Conservation (phyloP, 2,113 vertebrate genomes). For the Rhinoderma darwinii region DNA sequence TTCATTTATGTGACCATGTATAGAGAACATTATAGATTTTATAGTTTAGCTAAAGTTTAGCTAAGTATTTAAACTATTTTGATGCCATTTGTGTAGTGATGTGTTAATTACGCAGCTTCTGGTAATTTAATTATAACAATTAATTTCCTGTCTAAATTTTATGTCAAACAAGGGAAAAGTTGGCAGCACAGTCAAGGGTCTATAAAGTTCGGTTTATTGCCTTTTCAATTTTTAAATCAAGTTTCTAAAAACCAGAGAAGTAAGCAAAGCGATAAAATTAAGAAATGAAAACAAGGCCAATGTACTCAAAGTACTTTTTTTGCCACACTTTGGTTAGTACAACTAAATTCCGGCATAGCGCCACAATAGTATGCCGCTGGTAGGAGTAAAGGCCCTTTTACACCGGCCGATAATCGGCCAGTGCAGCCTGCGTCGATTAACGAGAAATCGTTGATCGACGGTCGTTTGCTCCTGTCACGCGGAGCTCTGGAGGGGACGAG, state of each 20-base stretch:
- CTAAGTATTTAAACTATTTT: constrained; percentile 20
- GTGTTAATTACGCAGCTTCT: neutral
- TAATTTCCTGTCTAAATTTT: constrained; percentile 48
- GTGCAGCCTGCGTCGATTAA: no score
- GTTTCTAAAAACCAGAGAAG: constrained; percentile 2
- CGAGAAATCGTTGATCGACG: no score
- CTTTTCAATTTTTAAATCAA: constrained; percentile 20
- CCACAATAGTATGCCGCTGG: no score
- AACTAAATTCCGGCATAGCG: no score
- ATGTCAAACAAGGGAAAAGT: constrained; percentile 40
- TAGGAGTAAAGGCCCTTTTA: no score
- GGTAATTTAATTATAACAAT: constrained; percentile 48
- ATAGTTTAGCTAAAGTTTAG: neutral
- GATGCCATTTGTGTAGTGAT: neutral
- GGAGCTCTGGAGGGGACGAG: no score
- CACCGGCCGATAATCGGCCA: no score
- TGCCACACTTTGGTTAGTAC: neutral
- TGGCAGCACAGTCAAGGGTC: constrained; percentile 36
- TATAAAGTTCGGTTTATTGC: constrained; percentile 42
- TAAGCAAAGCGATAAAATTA: constrained; percentile 9
- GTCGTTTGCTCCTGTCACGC: no score
- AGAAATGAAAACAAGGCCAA: neutral
- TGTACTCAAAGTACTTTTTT: neutral
- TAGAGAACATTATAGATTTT: neutral
- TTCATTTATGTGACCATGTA: no score